A percentile compares a stretch with the other conserved stretches of the same genome.
phyloP scores from a whole-genome alignment of 2,888 invertebrate species.

The Esperia sulphurella region DNA sequence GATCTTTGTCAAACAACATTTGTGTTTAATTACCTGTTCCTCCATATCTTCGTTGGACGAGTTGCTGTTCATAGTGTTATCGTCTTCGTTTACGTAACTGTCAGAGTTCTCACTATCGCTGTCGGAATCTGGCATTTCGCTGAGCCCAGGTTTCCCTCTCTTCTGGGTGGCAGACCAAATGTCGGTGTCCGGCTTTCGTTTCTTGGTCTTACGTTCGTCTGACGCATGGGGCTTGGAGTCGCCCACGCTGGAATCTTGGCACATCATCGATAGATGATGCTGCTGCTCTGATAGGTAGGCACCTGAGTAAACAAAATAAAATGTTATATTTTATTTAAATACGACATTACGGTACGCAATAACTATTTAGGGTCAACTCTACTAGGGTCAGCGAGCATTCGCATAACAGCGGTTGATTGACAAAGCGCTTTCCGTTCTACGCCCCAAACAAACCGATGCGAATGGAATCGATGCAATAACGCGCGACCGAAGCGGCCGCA shows the following conservation, averaged over 20 bases:
- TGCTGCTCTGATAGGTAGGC: constrained; percentile 69
- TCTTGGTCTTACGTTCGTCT: constrained; percentile 76
- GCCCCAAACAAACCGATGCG: too few relatives aligned
- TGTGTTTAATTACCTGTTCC: constrained; percentile 21
- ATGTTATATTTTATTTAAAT: too few relatives aligned
- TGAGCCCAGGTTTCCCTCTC: constrained; percentile 79
- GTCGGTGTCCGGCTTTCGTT: constrained; percentile 80
- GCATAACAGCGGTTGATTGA: too few relatives aligned
- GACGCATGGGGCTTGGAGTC: constrained; percentile 43
- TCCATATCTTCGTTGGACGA: constrained; percentile 66
- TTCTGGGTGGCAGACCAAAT: constrained; percentile 79
- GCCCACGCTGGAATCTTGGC: constrained; percentile 46
- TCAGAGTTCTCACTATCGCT: constrained; percentile 73
- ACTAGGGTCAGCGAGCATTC: too few relatives aligned
- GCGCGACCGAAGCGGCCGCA: too few relatives aligned
- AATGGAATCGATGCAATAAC: too few relatives aligned
- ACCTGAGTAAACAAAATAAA: constrained; percentile 33
- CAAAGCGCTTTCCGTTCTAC: too few relatives aligned
- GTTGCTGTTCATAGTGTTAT: constrained; percentile 67
- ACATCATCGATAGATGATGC: constrained; percentile 65
- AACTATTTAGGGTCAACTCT: too few relatives aligned
- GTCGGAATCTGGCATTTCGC: constrained; percentile 82
- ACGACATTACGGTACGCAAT: too few relatives aligned
- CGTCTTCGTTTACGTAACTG: constrained; percentile 64
- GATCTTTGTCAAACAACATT: too few relatives aligned